phyloP scores from a whole-genome alignment of 1,140 invertebrate species.

The Bombus pascuorum region DNA sequence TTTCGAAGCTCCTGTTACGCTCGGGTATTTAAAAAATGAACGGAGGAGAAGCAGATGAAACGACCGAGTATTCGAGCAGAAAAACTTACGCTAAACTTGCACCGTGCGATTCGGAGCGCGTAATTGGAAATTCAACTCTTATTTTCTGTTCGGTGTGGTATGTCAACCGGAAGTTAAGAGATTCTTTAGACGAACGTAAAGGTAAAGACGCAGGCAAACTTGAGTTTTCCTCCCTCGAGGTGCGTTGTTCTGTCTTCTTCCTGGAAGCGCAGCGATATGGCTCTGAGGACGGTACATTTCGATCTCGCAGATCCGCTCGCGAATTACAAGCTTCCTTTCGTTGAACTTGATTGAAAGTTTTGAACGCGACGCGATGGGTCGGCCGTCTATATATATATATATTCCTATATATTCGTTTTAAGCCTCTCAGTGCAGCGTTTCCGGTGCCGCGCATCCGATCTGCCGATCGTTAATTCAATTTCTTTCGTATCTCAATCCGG shows the following conservation, averaged over 20 bases:
- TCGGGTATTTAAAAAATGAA: neutral
- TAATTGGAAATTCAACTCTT: constrained; percentile 41
- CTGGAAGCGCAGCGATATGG: neutral
- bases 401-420: too few relatives aligned
- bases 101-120: neutral
- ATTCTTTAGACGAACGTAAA: neutral
- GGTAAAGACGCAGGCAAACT: neutral
- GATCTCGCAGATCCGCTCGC: too few relatives aligned
- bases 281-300: too few relatives aligned
- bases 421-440: neutral
- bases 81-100: neutral
- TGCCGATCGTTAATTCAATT: constrained; percentile 48
- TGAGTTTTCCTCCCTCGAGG: neutral
- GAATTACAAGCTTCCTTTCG: neutral
- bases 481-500: constrained; percentile 32
- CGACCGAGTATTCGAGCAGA: neutral
- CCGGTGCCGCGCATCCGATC: too few relatives aligned
- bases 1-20: neutral
- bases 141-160: neutral
- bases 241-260: neutral
- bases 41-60: too few relatives aligned
- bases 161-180: neutral
- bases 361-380: too few relatives aligned
- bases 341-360: constrained; percentile 25
- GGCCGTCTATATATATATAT: neutral